These are phyloP conservation scores for Caenorhabditis sp. DNA, from an alignment of 2,888 invertebrate genomes.

Conservation along the genomic window DNA sequence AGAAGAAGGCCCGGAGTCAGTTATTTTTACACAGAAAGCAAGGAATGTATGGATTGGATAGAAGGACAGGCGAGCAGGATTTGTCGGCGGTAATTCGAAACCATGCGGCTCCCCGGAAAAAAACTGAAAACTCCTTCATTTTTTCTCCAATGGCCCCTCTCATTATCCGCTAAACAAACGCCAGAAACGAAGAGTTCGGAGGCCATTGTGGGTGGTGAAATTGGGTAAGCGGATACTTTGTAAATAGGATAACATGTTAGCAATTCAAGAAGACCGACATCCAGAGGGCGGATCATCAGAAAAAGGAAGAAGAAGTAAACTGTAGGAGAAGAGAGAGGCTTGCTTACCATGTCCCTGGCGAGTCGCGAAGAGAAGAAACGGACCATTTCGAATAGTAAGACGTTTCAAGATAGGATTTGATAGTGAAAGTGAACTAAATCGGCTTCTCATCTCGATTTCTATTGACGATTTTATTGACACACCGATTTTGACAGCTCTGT, in stretches of 20 bases:
- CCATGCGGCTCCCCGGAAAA: constrained; percentile 19
- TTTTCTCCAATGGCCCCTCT: constrained; percentile 22
- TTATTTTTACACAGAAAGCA: constrained; percentile 37
- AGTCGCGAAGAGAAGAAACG: constrained; percentile 61
- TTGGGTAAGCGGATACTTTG: constrained; percentile 48
- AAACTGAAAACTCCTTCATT: constrained; percentile 9
- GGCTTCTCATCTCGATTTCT: constrained; percentile 11
- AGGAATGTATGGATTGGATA: not conserved
- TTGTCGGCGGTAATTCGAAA: constrained; percentile 52
- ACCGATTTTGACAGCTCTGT: constrained; percentile 6
- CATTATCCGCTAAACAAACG: constrained; percentile 9
- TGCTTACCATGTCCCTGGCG: constrained; percentile 58
- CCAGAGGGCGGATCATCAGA: constrained; percentile 13
- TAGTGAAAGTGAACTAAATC: constrained; percentile 18
- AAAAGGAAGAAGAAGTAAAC: too few species aligned
- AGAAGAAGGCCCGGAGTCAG: constrained; percentile 18
- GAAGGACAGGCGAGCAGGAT: constrained; percentile 6
- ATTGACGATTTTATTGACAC: constrained; percentile 13
- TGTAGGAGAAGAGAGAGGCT: not conserved
- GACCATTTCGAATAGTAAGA: constrained; percentile 40
- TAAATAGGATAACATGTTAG: constrained; percentile 8
- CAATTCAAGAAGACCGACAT: too few species aligned
- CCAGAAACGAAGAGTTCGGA: constrained; percentile 36
- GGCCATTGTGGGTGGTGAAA: constrained; percentile 50
- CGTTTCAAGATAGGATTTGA: constrained; percentile 16